Conservation (phyloP, 2,113 vertebrate genomes). For the Buteo buteo region DNA sequence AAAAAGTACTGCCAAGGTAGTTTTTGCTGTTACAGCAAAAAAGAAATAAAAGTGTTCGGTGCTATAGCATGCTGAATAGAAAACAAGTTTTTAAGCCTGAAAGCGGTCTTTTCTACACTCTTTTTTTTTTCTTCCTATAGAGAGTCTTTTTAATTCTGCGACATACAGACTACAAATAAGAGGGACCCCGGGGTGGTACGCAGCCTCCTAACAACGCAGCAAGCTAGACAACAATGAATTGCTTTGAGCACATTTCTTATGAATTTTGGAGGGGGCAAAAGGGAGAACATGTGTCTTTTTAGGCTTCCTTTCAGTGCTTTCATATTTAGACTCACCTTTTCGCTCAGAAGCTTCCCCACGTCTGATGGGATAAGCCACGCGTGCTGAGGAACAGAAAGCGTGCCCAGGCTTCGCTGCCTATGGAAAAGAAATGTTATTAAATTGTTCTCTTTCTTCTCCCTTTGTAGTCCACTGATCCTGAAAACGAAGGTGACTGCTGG, state of each 20-base stretch:
- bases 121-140: rapidly evolving
- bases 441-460: background rate
- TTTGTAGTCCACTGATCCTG: background rate
- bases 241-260: background rate
- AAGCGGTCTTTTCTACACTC: background rate
- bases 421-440: background rate
- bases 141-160: background rate
- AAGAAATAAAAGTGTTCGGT: background rate
- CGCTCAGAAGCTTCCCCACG: rapidly evolving
- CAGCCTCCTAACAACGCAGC: background rate
- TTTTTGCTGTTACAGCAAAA: background rate
- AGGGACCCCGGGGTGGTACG: rapidly evolving
- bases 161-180: background rate
- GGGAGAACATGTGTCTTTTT: background rate
- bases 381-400: rapidly evolving
- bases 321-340: background rate
- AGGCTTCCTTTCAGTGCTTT: background rate
- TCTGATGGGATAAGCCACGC: rapidly evolving
- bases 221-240: background rate
- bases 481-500: background rate
- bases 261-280: background rate
- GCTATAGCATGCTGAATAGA: background rate
- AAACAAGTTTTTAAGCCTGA: background rate
- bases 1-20: rapidly evolving
- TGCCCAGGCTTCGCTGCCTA: rapidly evolving